phyloP scores from a whole-genome alignment of 2,797 vertebrate species.

The Karalla daura region DNA sequence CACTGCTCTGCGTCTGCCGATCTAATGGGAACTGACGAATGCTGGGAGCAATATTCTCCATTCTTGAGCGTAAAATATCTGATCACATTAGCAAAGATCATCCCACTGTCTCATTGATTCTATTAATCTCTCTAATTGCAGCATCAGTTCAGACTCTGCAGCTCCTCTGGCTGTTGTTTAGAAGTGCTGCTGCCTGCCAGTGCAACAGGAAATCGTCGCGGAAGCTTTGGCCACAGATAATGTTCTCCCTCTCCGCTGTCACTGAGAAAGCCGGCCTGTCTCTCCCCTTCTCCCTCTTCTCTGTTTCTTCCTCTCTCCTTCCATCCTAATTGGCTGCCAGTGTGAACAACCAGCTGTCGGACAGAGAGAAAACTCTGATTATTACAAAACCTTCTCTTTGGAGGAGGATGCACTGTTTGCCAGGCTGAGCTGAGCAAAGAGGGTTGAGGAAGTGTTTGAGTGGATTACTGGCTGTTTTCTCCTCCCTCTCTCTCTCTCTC shows the following conservation, averaged over 20 bases:
- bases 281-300: conserved; percentile 14
- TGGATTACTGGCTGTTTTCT: conserved; percentile 68
- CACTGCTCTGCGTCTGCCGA: background rate
- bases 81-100: conserved; percentile 46
- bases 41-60: background rate
- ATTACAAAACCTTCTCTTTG: conserved; percentile 66
- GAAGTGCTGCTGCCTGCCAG: conserved; percentile 59
- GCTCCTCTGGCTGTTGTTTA: conserved; percentile 56
- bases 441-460: conserved; percentile 75
- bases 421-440: conserved; percentile 62
- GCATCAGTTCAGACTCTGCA: conserved; percentile 43
- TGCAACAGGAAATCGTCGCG: conserved; percentile 63
- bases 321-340: conserved; percentile 74
- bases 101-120: conserved; percentile 38
- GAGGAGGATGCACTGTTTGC: conserved; percentile 67
- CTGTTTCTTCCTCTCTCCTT: conserved; percentile 29
- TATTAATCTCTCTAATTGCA: conserved; percentile 43
- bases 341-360: conserved; percentile 74
- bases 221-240: conserved; percentile 58
- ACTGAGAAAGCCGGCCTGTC: conserved; percentile 34
- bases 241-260: conserved; percentile 50
- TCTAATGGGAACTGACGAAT: conserved; percentile 17
- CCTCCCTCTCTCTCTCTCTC: conserved; percentile 16
- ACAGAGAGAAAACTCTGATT: conserved; percentile 67
- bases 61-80: conserved; percentile 12